phyloP scores from a whole-genome alignment of 2,797 vertebrate genomes.

The Artibeus lituratus region DNA sequence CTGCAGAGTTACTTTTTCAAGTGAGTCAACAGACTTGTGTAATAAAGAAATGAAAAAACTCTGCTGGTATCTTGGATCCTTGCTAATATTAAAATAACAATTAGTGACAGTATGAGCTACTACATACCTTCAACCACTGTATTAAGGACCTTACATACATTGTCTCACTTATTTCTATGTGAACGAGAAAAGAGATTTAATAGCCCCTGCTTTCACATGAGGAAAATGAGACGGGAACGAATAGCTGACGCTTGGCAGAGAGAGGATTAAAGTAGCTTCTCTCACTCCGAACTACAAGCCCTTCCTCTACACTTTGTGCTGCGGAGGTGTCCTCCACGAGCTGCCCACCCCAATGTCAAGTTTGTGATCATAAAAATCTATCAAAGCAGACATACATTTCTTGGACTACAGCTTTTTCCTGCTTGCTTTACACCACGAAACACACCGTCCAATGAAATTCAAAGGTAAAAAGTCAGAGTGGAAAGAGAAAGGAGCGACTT shows the following conservation, averaged over 20 bases:
- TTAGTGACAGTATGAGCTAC: neutral
- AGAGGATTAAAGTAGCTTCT: neutral
- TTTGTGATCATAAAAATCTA: neutral
- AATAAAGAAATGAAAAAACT: neutral
- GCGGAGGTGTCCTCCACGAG: neutral
- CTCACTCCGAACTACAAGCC: neutral
- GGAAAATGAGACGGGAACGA: neutral
- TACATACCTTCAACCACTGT: neutral
- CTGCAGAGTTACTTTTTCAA: neutral
- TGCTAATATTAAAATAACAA: neutral
- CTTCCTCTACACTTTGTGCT: neutral
- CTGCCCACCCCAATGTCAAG: neutral
- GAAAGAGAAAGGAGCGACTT: constrained; percentile 33
- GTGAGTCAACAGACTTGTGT: neutral
- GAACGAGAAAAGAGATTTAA: neutral
- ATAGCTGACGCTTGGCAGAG: neutral
- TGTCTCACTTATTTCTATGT: neutral
- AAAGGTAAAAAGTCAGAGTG: neutral
- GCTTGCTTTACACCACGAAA: neutral
- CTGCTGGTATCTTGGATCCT: neutral
- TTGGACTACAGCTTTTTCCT: neutral
- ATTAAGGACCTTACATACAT: neutral
- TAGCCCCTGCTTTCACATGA: neutral
- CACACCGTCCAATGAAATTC: neutral
- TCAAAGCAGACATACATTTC: neutral